phyloP scores from a whole-genome alignment of 2,113 vertebrate species.

The Setophaga coronata region DNA sequence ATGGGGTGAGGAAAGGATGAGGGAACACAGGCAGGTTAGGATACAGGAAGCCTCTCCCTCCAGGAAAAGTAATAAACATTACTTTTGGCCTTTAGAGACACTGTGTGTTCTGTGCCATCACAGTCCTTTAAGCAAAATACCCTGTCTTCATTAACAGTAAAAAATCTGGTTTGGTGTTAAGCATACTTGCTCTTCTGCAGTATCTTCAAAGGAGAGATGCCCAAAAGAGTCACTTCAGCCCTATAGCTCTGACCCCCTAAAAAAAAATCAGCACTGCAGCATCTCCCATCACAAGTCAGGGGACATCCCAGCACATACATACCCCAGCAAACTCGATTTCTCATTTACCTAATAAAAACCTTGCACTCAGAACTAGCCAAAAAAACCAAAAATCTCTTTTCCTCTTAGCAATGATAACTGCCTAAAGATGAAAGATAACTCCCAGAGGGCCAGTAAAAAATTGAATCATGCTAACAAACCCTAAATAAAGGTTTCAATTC shows the following conservation, averaged over 20 bases:
- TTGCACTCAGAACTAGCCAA: neutral
- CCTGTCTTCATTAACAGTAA: neutral
- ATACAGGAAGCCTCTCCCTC: neutral
- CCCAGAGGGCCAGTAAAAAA: slow-evolving; percentile 1
- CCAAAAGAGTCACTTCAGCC: neutral
- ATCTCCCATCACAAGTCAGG: neutral
- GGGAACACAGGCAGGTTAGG: neutral
- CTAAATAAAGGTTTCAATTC: slow-evolving; percentile 20
- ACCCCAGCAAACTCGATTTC: neutral
- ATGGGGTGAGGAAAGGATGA: neutral
- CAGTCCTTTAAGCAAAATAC: neutral
- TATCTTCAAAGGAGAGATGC: neutral
- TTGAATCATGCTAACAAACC: neutral
- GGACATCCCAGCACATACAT: neutral
- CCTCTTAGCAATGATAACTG: neutral
- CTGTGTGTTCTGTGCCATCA: neutral
- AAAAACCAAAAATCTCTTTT: neutral
- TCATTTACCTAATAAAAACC: neutral
- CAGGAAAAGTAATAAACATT: neutral
- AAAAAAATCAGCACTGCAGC: neutral
- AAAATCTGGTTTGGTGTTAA: neutral
- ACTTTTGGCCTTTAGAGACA: neutral
- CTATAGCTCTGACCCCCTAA: neutral
- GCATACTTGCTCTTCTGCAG: neutral
- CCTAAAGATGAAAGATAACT: slow-evolving; percentile 12